Conservation (phyloP, 2,113 vertebrate species). For the Etia nguti region DNA sequence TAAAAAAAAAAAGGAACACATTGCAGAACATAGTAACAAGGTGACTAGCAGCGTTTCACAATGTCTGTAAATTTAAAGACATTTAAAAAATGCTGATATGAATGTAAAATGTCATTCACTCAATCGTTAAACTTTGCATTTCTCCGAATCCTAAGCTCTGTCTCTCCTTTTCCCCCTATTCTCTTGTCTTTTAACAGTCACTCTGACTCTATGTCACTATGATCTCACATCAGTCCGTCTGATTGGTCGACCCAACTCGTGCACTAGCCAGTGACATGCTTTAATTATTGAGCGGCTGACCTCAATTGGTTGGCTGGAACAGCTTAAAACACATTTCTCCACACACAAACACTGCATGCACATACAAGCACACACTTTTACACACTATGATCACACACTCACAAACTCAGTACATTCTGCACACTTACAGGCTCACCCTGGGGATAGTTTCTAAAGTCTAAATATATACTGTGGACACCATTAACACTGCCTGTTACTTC, state of each 20-base stretch:
- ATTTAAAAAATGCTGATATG: background rate
- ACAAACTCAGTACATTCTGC: constrained; percentile 20
- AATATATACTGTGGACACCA: constrained; percentile 51
- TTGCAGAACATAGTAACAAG: background rate
- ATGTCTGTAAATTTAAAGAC: background rate
- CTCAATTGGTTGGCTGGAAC: constrained; percentile 66
- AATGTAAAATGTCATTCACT: background rate
- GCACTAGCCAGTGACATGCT: constrained; percentile 67
- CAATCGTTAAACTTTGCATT: background rate
- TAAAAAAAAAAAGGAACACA: background rate
- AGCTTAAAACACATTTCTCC: constrained; percentile 43
- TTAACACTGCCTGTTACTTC: constrained; percentile 24
- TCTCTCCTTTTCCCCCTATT: background rate
- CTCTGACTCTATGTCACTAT: constrained; percentile 12
- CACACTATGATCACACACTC: constrained; percentile 16
- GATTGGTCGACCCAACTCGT: constrained; percentile 47
- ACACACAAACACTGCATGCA: background rate
- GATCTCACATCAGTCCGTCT: constrained; percentile 32
- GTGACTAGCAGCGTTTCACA: background rate
- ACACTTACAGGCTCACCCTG: constrained; percentile 46
- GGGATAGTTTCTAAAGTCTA: constrained; percentile 51
- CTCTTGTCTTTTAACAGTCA: background rate
- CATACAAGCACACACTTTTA: constrained; percentile 8
- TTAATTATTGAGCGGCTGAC: constrained; percentile 73
- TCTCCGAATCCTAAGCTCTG: background rate